Evolutionary conservation across 2,797 vertebrate genomes (phyloP), one percentile per base, ranked within the genome.

Genomic region (Cirrhinus molitorella): DNA sequence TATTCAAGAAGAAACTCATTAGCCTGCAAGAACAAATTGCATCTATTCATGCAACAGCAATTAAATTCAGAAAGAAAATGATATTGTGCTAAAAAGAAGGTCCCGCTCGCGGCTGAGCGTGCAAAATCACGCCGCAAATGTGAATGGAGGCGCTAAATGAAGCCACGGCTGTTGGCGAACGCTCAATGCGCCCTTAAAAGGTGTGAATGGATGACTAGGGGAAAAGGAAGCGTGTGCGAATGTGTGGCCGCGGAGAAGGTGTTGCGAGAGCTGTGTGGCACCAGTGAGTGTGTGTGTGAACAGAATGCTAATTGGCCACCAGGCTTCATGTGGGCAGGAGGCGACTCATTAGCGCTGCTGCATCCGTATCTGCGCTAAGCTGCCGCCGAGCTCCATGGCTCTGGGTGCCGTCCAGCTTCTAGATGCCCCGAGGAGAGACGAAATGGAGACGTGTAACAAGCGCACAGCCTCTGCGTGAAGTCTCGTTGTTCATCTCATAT

Each of bases 261-360:
- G 71, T 78, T 71, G 47, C 55, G 43, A 51, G 37, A 76, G 37
- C 40, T 65, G 70, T 61, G 67, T 31, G 53, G 61, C 12, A 79
- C 21, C 43, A n/a, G n/a, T n/a, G n/a, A n/a, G n/a, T n/a, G n/a
- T n/a, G n/a, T n/a, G 43, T 45, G 63, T 77, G 76, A 72, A 70
- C 25, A 14, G 72, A 70, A 81, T 85, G 84, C 74, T 87, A 87
- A 85, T 85, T 82, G 71, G 63, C 59, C 47, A 61, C 53, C n/a
- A 55, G 79, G 79, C 66, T 77, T 80, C 57, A 66, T 70, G 72
- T 72, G 66, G 80, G 59, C 67, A 83, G 85, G 43, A 74, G 73
- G 81, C 43, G 68, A 43, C 78, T 88, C 78, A 88, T 88, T 87
- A 87, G 80, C 78, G 47, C 74, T 73, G 73, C 83, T 77, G 63